Base-by-base conservation (phyloP, 2,888 invertebrate genomes). In the Eulithis testata region DNA sequence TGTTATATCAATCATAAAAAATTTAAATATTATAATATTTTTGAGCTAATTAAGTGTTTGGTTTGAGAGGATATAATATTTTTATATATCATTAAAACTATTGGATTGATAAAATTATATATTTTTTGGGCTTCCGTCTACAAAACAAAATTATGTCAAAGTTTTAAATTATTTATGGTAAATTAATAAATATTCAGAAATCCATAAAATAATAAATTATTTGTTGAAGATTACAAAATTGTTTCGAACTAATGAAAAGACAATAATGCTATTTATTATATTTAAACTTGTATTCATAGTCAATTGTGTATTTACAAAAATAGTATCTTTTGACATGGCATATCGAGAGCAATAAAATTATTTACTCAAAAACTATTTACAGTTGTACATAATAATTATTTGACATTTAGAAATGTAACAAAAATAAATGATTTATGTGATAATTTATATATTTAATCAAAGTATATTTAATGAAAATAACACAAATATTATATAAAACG, bases 331-430 rank as follows among this genome's bases (percentile, higher is more conserved):
- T 69, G 69, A 73, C 73, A 72, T 73, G 68, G 74, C 81, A 80
- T 81, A 81, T 81, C 82, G 77, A 68, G 75, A 76, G 80, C 79
- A 82, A 82, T 81, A 81, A 76, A 21, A 66, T 67, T 71, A 72
- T 69, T 74, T 68, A 68, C 63, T 60, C 66, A 73, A 49, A 74
- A 69, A 71, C 37, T 75, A 73, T 75, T 73, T 73, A 73, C 72
- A 70, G 68, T 60, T 62, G 63, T 65, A 63, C 45, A 65, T 59
- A 43, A 56, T 57, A 50, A 65, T 60, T 51, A 59, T 66, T 58
- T 65, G 53, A 50, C 40, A 40, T 51, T 31, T 21, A 9, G 6
- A 21, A 47, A 21, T 1, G 8, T 14, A 37, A 37, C 4, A 40
- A 12, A 53, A 53, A 40, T 12, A 14, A 12, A 12, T 40, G 9